Conservation (phyloP, 2,888 invertebrate genomes). For the Xanthostigma xanthostigma region DNA sequence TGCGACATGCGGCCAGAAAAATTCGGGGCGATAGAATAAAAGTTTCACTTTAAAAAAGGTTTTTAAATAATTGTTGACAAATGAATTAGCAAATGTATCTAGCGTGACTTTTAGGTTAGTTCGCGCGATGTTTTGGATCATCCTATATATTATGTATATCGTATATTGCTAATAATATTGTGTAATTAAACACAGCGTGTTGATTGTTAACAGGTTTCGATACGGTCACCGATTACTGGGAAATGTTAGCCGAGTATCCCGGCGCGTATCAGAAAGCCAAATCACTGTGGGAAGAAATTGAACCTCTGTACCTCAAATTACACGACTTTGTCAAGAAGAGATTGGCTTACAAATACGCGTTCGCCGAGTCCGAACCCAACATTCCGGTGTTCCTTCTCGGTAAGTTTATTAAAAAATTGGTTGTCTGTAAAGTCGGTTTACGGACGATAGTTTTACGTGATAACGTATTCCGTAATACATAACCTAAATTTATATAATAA, state of each 20-base stretch:
- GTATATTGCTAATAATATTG: conserved; percentile 1
- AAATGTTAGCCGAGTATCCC: conserved; percentile 35
- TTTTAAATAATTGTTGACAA: no score
- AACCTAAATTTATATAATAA: no score
- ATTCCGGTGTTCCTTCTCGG: conserved; percentile 37
- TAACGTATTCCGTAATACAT: no score
- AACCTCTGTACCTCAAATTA: conserved; percentile 37
- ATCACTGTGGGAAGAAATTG: conserved; percentile 37
- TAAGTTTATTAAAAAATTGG: conserved; percentile 22
- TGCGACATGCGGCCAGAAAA: no score
- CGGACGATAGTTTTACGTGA: no score
- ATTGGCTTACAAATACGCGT: conserved; percentile 32
- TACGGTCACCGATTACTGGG: conserved; percentile 38
- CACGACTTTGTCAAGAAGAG: conserved; percentile 35
- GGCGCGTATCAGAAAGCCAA: conserved; percentile 34
- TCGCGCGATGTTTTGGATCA: no score
- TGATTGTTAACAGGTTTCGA: conserved; percentile 25
- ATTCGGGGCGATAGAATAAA: no score
- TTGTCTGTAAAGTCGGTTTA: no score
- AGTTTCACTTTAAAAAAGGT: no score
- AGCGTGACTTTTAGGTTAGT: no score
- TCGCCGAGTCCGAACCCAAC: conserved; percentile 24
- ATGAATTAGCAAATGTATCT: no score
- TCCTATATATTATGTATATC: not conserved
- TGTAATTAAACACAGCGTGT: not conserved